These are phyloP conservation scores for Euwallacea fornicatus DNA, from an alignment of 1,140 invertebrate species.

Conservation along the genomic window DNA sequence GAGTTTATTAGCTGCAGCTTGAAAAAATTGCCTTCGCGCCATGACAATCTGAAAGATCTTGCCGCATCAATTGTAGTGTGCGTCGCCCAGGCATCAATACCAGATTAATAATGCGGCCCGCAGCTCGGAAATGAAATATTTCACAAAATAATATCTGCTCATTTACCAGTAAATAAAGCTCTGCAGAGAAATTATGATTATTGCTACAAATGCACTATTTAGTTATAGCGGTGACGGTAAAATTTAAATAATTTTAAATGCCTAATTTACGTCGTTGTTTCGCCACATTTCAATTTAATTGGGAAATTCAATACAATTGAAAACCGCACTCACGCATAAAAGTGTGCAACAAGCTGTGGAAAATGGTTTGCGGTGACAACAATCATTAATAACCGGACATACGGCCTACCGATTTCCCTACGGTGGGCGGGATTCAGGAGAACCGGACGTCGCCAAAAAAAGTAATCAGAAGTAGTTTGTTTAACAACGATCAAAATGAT, in stretches of 20 bases:
- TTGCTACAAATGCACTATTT: background rate
- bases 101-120: background rate
- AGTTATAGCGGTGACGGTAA: background rate
- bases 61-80: background rate
- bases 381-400: too few relatives aligned
- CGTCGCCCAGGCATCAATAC: background rate
- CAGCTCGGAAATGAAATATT: too few relatives aligned
- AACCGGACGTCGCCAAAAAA: too few relatives aligned
- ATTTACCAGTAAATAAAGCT: background rate
- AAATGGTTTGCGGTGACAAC: too few relatives aligned
- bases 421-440: too few relatives aligned
- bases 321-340: background rate
- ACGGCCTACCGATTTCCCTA: too few relatives aligned
- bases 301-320: background rate
- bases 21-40: background rate
- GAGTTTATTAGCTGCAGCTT: background rate
- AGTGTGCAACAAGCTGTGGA: too few relatives aligned
- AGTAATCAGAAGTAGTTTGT: too few relatives aligned
- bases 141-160: background rate
- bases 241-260: constrained; percentile 1
- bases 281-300: background rate
- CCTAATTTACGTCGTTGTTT: background rate
- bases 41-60: background rate
- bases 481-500: too few relatives aligned
- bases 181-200: background rate